phyloP scores from a whole-genome alignment of 2,797 vertebrate genomes.

The Ctenopoma multispine region DNA sequence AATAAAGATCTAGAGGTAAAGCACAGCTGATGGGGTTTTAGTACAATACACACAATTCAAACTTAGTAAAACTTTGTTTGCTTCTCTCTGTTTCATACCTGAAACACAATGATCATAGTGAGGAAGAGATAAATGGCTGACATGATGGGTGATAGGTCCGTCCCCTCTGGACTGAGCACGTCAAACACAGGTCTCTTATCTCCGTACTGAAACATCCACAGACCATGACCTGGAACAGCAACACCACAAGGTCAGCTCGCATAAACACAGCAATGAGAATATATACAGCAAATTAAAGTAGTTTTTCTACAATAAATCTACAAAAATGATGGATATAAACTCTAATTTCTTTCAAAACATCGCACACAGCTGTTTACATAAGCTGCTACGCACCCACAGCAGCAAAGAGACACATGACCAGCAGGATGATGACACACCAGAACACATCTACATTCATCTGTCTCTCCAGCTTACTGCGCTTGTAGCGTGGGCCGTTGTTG shows the following conservation, averaged over 20 bases:
- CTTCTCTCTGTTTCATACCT: constrained; percentile 84
- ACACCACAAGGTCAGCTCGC: constrained; percentile 65
- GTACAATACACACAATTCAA: constrained; percentile 22
- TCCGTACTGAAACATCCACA: constrained; percentile 93
- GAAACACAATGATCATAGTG: constrained; percentile 96
- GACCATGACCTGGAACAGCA: constrained; percentile 88
- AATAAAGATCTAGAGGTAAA: constrained; percentile 54
- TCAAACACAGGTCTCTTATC: constrained; percentile 93
- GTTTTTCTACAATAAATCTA: neutral
- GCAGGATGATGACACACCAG: constrained; percentile 97
- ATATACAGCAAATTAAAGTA: constrained; percentile 22
- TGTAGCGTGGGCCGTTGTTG: constrained; percentile 97
- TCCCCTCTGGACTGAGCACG: constrained; percentile 91
- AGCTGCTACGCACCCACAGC: constrained; percentile 89
- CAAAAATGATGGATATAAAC: neutral
- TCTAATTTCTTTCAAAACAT: neutral
- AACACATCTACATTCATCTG: constrained; percentile 97
- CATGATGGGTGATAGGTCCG: constrained; percentile 89
- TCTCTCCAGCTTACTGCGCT: constrained; percentile 96
- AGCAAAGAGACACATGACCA: constrained; percentile 95
- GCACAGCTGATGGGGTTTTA: neutral
- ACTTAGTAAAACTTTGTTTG: constrained; percentile 20
- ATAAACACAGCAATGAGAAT: constrained; percentile 34
- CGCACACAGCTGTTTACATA: neutral
- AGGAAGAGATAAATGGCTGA: constrained; percentile 95